Percentiles rank a stretch among this genome's conserved stretches.
Conservation (phyloP, 2,797 vertebrate genomes). For the Tapera naevia region DNA sequence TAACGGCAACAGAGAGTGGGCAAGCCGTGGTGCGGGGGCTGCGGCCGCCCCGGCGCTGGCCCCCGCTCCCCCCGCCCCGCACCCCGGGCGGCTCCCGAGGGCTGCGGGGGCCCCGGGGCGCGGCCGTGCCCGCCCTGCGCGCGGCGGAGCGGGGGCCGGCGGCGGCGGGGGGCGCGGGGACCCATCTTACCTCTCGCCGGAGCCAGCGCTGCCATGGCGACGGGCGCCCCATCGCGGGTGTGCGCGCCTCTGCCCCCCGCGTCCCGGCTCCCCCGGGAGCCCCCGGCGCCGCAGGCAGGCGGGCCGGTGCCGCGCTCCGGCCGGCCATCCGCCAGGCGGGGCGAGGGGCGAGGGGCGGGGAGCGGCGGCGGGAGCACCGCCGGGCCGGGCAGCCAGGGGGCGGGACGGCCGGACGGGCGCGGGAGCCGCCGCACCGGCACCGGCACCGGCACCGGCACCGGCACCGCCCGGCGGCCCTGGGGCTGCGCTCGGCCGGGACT, state of each 20-base stretch:
- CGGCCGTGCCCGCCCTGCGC: background rate
- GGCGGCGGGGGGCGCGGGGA: constrained; percentile 3
- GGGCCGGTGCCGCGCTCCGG: constrained; percentile 22
- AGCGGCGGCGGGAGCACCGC: constrained; percentile 13
- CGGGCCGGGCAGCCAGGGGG: background rate
- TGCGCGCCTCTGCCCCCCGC: background rate
- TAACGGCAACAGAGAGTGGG: no score
- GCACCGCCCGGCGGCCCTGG: no score
- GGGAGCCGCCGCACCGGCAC: background rate
- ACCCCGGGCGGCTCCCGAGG: background rate
- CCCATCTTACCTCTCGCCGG: constrained; percentile 65
- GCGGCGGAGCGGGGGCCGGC: background rate
- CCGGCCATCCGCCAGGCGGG: constrained; percentile 26
- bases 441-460: background rate
- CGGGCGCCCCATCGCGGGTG: constrained; percentile 47
- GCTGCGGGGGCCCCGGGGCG: background rate
- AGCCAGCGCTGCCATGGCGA: constrained; percentile 58
- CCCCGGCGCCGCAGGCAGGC: constrained; percentile 12
- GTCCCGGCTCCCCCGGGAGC: background rate
- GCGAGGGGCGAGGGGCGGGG: constrained; percentile 16
- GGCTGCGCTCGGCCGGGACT: no score
- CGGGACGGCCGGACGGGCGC: background rate
- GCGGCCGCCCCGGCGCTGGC: background rate
- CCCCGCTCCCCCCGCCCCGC: no score
- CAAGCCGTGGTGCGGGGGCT: no score